Evolutionary conservation across 2,888 invertebrate species (phyloP).

Genomic region (Tachina fera): DNA sequence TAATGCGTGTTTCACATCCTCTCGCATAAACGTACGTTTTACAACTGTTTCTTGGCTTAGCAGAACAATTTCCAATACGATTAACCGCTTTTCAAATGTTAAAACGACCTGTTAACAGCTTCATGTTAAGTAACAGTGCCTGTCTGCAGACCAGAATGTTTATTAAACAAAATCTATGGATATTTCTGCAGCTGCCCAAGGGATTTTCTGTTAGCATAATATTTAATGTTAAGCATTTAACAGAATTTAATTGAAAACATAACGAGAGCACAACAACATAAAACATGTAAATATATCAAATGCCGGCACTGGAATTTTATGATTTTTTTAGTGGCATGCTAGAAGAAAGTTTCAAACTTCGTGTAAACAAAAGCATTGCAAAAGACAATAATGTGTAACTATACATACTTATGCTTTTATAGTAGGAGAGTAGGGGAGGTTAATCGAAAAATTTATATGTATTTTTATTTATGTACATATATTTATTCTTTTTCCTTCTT

Average conservation of each 20-base stretch:
- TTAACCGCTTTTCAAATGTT: slow-evolving; percentile 28
- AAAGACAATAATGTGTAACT: too few species aligned
- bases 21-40: slow-evolving; percentile 76
- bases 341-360: slow-evolving; percentile 27
- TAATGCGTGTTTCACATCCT: slow-evolving; percentile 74
- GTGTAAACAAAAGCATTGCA: too few species aligned
- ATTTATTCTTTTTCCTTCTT: too few species aligned
- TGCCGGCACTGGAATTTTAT: slow-evolving; percentile 52
- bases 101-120: not conserved
- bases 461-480: too few species aligned
- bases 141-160: not conserved
- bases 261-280: slow-evolving; percentile 1
- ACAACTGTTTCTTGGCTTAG: slow-evolving; percentile 76
- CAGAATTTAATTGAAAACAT: not conserved
- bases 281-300: slow-evolving; percentile 3
- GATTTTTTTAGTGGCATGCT: slow-evolving; percentile 59
- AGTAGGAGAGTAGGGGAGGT: too few species aligned
- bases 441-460: too few species aligned
- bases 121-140: not conserved
- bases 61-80: slow-evolving; percentile 70
- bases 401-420: too few species aligned
- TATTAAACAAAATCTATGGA: not conserved
- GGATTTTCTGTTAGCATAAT: not conserved
- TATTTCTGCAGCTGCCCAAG: not conserved
- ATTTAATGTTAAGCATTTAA: not conserved